Percentiles rank a stretch among this genome's conserved stretches.
Conservation (phyloP, 2,888 invertebrate species). For the Cryptocephalus primarius region DNA sequence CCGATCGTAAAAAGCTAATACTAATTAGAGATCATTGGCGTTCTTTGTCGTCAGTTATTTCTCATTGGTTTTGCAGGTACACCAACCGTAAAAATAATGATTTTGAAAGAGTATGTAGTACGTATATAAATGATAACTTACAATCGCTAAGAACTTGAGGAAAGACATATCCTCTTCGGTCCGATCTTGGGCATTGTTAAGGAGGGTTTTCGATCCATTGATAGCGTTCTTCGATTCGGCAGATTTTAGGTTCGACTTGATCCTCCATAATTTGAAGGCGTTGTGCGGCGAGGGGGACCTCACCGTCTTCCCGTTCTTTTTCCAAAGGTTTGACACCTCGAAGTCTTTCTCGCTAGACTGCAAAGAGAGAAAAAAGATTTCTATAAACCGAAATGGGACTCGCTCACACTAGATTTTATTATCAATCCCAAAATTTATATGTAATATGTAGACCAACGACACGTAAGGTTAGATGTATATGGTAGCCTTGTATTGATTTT, state of each 20-base stretch:
- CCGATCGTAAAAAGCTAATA: too few relatives aligned
- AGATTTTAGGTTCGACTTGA: slow-evolving; percentile 21
- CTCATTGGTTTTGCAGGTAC: too few relatives aligned
- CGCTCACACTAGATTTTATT: too few relatives aligned
- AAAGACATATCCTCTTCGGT: slow-evolving; percentile 40
- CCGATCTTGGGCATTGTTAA: slow-evolving; percentile 9
- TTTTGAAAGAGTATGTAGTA: too few relatives aligned
- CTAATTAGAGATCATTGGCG: too few relatives aligned
- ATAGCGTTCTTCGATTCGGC: slow-evolving; percentile 19
- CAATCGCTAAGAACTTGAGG: slow-evolving; percentile 69
- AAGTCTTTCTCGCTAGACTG: slow-evolving; percentile 36
- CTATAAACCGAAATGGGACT: too few relatives aligned
- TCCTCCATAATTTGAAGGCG: slow-evolving; percentile 34
- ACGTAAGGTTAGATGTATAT: too few relatives aligned
- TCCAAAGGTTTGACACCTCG: slow-evolving; percentile 33
- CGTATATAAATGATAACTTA: slow-evolving; percentile 42
- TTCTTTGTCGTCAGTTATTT: too few relatives aligned
- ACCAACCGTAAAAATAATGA: too few relatives aligned
- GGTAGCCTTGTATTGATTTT: too few relatives aligned
- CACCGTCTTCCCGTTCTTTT: slow-evolving; percentile 24
- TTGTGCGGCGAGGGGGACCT: slow-evolving; percentile 29
- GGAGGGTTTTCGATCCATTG: slow-evolving; percentile 13
- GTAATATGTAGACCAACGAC: too few relatives aligned
- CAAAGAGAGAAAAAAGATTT: slow-evolving; percentile 15
- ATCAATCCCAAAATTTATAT: too few relatives aligned